Base-by-base conservation (phyloP, 2,113 vertebrate genomes). In the Pardalotus punctatus region DNA sequence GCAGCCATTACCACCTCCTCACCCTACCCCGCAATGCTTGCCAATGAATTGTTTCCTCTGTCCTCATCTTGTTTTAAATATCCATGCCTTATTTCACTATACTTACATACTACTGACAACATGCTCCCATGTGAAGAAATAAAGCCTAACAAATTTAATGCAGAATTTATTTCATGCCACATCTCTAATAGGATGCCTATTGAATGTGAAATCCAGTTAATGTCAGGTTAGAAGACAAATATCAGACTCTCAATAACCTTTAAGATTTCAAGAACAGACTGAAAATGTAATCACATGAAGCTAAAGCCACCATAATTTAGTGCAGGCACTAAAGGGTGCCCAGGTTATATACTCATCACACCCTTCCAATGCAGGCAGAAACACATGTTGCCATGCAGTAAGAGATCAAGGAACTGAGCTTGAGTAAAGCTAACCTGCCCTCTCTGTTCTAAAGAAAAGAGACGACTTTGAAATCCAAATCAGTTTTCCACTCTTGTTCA, bases 21-120 rank as follows among this genome's bases (percentile, higher is more conserved):
- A 69, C 6, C 4, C 38, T 53, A 4, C 4, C 5, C 35, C 0
- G 0, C 9, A 16, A 76, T 25, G 27, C 48, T 33, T 4, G 3
- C 5, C 40, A 81, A 43, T 13, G 0, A 53, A 72, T 15, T 77
- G 22, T 16, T 76, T 82, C 51, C 48, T 47, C 38, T 60, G 48
- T 56, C 25, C 18, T 82, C 51, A 64, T 5, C 28, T 53, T 29
- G 12, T 19, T 66, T 79, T 36, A 85, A 47, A 12, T 43, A 82
- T 79, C 21, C n/a, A 56, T 38, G 19, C 16, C 38, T 79, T 80
- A 56, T 12, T 85, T 38, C 50, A 23, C 47, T 60, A 4, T 35
- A 67, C 14, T 54, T 18, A 64, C 19, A 38, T 13, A 56, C 16
- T 74, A 90, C 22, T 31, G 12, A 64, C 40, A 82, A 64, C 12